A percentile compares a stretch with the other conserved stretches of the same genome.
These are phyloP conservation scores for Myanophis thanlyinensis DNA, from an alignment of 2,113 vertebrate genomes.

Conservation along the genomic window DNA sequence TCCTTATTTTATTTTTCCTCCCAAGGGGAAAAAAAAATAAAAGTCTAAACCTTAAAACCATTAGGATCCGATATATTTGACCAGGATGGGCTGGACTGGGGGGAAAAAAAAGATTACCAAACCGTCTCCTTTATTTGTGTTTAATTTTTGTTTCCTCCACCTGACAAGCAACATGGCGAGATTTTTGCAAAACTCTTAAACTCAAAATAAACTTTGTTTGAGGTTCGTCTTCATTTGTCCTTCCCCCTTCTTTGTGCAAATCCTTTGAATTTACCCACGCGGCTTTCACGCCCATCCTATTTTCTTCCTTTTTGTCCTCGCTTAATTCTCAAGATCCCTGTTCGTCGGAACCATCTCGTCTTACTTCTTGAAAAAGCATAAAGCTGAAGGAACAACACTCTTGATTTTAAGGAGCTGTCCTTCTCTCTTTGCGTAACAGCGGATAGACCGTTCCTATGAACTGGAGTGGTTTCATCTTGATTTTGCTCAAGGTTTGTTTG, in stretches of 20 bases:
- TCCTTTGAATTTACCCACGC: background rate
- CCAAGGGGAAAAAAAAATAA: background rate
- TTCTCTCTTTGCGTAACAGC: background rate
- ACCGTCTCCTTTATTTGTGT: background rate
- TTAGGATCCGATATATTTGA: background rate
- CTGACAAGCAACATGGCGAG: background rate
- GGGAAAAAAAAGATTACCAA: background rate
- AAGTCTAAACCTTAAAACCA: background rate
- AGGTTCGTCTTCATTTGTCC: too few relatives aligned
- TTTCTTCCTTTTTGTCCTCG: background rate
- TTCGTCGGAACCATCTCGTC: background rate
- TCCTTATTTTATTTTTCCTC: background rate
- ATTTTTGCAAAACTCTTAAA: background rate
- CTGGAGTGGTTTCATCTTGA: background rate
- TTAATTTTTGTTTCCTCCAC: background rate
- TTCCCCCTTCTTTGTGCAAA: background rate
- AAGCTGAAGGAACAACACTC: too few relatives aligned
- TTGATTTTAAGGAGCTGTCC: background rate
- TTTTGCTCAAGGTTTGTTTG: background rate
- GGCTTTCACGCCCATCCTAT: background rate
- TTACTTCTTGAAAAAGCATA: background rate
- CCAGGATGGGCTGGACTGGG: background rate
- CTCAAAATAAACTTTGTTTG: background rate
- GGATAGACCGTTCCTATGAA: background rate
- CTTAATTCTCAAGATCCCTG: background rate